Evolutionary conservation across 2,888 invertebrate species (phyloP).

Genomic region (Hypselothyrea guttata): DNA sequence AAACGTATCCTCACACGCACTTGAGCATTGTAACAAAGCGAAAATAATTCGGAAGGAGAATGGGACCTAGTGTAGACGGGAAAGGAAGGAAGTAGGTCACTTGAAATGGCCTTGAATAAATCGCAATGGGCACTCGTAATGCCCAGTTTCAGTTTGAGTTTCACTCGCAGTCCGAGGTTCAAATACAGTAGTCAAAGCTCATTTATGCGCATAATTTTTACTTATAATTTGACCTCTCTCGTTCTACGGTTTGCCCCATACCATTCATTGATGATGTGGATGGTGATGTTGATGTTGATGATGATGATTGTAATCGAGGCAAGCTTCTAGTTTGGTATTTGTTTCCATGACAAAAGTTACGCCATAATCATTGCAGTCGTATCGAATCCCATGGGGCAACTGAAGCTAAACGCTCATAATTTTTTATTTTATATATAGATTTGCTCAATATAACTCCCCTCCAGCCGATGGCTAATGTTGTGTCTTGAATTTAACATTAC

Average conservation of each 20-base stretch:
- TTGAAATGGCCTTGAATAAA: constrained; percentile 40
- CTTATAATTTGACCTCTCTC: constrained; percentile 50
- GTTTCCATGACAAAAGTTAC: constrained; percentile 60
- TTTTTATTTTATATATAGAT: constrained; percentile 61
- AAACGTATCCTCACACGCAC: constrained; percentile 31
- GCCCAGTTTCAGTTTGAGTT: not conserved
- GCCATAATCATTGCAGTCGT: constrained; percentile 48
- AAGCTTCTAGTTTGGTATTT: constrained; percentile 49
- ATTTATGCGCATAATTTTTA: constrained; percentile 74
- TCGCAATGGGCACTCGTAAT: constrained; percentile 20
- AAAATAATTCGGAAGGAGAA: constrained; percentile 46
- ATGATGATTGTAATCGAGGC: constrained; percentile 40
- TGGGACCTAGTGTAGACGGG: not conserved
- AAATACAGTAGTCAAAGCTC: constrained; percentile 59
- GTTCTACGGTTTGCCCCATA: constrained; percentile 6
- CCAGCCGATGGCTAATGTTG: not conserved
- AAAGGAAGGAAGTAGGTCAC: constrained; percentile 10
- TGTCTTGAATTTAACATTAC: not conserved
- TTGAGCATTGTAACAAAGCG: constrained; percentile 36
- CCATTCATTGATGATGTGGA: constrained; percentile 41
- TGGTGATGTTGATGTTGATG: constrained; percentile 42
- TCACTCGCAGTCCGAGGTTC: constrained; percentile 19
- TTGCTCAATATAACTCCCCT: constrained; percentile 26
- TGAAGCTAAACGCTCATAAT: constrained; percentile 38
- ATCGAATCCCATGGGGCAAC: constrained; percentile 11